A percentile compares a stretch with the other conserved stretches of the same genome.
phyloP scores from a whole-genome alignment of 2,113 vertebrate species.

The Sisor rabdophorus region DNA sequence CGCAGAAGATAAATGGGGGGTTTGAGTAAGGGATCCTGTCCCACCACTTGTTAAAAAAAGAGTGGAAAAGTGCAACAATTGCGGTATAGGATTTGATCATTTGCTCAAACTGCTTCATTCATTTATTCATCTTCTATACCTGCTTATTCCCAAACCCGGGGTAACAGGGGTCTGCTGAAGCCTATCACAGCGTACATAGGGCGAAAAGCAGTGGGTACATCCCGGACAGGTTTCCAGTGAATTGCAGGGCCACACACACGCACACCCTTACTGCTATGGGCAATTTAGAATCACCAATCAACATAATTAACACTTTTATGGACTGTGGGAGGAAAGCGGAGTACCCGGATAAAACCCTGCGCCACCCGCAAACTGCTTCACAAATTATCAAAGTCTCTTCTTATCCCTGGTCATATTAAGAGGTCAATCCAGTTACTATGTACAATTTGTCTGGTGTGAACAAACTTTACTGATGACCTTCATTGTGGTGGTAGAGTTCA shows the following conservation, averaged over 20 bases:
- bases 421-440: neutral
- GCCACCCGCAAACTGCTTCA: neutral
- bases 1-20: neutral
- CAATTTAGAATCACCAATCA: too few species aligned
- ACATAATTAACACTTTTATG: too few species aligned
- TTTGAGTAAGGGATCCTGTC: neutral
- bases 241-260: too few species aligned
- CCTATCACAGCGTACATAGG: too few species aligned
- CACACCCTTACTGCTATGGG: too few species aligned
- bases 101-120: neutral
- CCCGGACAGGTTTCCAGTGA: too few species aligned
- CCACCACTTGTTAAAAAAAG: neutral
- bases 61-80: neutral
- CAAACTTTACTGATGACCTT: neutral
- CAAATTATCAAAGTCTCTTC: neutral
- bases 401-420: neutral
- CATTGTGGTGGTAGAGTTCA: neutral
- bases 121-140: too few species aligned
- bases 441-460: conserved; percentile 12
- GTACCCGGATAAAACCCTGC: too few species aligned
- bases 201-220: too few species aligned
- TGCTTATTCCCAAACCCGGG: too few species aligned
- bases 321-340: too few species aligned
- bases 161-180: too few species aligned
- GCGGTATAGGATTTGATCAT: neutral